phyloP scores from a whole-genome alignment of 2,113 vertebrate genomes.

The Labrus mixtus region DNA sequence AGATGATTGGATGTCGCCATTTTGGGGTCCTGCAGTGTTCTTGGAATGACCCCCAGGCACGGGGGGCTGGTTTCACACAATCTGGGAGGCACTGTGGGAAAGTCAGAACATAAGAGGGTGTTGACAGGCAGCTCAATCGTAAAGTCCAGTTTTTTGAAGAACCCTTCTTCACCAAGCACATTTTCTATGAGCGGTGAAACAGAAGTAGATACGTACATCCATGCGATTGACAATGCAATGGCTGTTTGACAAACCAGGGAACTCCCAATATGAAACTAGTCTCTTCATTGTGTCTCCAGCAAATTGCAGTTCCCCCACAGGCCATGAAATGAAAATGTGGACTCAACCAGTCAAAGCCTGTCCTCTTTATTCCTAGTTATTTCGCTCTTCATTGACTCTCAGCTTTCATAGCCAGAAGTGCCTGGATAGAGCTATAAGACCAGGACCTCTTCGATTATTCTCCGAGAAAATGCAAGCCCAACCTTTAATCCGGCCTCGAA shows the following conservation, averaged over 20 bases:
- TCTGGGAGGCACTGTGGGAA: constrained; percentile 10
- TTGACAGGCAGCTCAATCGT: constrained; percentile 36
- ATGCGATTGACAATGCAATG: background rate
- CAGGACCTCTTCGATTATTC: constrained; percentile 65
- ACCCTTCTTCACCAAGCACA: background rate
- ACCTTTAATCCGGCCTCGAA: constrained; percentile 69
- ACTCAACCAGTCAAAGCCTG: constrained; percentile 61
- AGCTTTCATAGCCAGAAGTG: constrained; percentile 67
- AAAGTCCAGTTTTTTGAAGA: constrained; percentile 11
- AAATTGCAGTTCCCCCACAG: constrained; percentile 44
- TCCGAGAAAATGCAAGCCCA: constrained; percentile 57
- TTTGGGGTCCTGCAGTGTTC: constrained; percentile 36
- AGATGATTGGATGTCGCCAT: constrained; percentile 53
- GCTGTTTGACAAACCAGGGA: constrained; percentile 7
- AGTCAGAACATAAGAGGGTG: background rate
- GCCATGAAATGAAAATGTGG: constrained; percentile 72
- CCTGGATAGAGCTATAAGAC: constrained; percentile 56
- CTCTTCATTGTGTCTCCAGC: constrained; percentile 5
- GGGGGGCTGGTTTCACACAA: constrained; percentile 10
- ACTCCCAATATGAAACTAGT: constrained; percentile 7
- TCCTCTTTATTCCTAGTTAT: constrained; percentile 58
- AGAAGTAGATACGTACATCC: constrained; percentile 8
- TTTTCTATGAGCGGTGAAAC: constrained; percentile 11
- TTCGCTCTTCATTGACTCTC: constrained; percentile 71
- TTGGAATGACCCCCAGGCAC: constrained; percentile 22